Evolutionary conservation across 2,113 vertebrate genomes (phyloP).

Genomic region (Laterallus jamaicensis): DNA sequence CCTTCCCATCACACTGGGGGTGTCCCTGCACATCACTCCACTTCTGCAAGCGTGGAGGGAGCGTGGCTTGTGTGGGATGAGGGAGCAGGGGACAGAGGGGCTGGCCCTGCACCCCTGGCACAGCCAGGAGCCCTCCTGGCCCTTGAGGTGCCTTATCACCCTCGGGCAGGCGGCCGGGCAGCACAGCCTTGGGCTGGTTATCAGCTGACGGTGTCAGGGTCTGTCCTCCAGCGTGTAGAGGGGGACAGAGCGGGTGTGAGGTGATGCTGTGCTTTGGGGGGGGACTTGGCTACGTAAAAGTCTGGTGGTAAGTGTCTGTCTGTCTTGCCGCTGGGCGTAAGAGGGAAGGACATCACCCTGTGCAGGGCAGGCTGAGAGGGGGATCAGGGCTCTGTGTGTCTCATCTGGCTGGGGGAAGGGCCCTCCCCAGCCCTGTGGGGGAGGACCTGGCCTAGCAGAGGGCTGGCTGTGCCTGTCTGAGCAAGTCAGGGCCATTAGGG

Average conservation of each 20-base stretch:
- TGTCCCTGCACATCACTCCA: neutral
- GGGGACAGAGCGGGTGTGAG: rapidly evolving
- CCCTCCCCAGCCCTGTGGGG: neutral
- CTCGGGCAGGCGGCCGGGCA: rapidly evolving
- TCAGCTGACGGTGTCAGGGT: neutral
- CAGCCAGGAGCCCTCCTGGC: neutral
- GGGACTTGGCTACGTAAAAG: neutral
- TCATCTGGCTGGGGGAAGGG: neutral
- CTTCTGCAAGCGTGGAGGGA: rapidly evolving
- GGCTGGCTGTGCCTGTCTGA: neutral
- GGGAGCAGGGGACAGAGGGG: rapidly evolving
- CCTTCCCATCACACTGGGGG: rapidly evolving
- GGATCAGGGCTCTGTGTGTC: neutral
- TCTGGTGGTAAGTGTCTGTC: neutral
- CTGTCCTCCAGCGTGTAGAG: neutral
- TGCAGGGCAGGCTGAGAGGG: neutral
- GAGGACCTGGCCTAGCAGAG: neutral
- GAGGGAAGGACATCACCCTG: neutral
- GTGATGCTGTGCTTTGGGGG: neutral
- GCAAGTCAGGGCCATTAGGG: rapidly evolving
- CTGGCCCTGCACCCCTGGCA: rapidly evolving
- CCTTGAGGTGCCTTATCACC: neutral
- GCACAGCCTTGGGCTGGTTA: neutral
- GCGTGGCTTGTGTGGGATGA: neutral
- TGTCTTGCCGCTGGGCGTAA: neutral